Evolutionary conservation across 2,797 vertebrate species (phyloP).

Genomic region (Chelonia mydas): DNA sequence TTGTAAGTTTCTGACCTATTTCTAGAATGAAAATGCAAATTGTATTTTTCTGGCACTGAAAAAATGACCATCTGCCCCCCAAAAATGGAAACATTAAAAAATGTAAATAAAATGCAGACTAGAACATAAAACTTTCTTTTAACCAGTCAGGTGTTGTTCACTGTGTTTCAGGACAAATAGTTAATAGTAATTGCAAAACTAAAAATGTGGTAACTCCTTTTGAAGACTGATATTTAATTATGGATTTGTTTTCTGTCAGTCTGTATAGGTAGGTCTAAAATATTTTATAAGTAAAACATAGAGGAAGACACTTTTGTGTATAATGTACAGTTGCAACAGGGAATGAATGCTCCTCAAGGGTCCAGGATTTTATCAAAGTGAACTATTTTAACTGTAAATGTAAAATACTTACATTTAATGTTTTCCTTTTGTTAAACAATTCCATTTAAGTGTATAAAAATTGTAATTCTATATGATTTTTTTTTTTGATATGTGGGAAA

Average conservation of each 20-base stretch:
- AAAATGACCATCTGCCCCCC: background rate
- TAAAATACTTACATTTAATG: background rate
- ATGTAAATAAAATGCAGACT: background rate
- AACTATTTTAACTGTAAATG: background rate
- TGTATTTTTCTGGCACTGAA: background rate
- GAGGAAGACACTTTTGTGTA: background rate
- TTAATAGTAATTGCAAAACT: background rate
- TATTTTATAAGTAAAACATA: background rate
- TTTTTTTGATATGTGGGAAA: background rate
- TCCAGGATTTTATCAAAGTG: background rate
- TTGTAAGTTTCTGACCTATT: background rate
- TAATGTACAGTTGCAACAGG: background rate
- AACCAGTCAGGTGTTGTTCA: background rate
- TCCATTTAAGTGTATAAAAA: background rate
- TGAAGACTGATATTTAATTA: background rate
- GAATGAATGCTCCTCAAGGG: background rate
- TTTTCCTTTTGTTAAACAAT: conserved; percentile 7
- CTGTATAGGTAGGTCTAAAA: background rate
- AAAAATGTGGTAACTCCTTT: background rate
- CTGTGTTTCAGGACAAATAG: background rate
- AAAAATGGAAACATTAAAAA: background rate
- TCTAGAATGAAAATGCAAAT: background rate
- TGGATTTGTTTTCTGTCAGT: background rate
- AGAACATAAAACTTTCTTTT: background rate
- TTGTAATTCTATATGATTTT: background rate